Conservation (phyloP, 2,113 vertebrate species). For the Pholis gunnellus region DNA sequence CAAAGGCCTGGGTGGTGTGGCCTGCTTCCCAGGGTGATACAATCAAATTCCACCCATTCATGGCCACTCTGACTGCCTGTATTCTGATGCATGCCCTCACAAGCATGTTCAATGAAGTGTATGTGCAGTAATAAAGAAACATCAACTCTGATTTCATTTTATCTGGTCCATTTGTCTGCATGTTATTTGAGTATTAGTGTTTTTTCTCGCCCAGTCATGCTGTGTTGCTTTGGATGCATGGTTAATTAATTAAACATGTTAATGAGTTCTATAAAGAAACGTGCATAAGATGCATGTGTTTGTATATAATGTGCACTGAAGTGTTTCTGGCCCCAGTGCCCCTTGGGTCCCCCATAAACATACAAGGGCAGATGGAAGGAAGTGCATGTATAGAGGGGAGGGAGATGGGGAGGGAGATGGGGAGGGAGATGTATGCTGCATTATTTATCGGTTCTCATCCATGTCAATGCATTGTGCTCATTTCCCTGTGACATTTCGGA, state of each 20-base stretch:
- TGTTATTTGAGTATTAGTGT: not conserved
- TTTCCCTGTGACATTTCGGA: conserved; percentile 80
- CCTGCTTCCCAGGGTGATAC: conserved; percentile 59
- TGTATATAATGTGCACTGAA: conserved; percentile 23
- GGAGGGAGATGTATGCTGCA: conserved; percentile 60
- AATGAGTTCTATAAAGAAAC: conserved; percentile 3
- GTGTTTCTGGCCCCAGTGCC: conserved; percentile 19
- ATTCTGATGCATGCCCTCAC: conserved; percentile 11
- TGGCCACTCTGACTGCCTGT: not conserved
- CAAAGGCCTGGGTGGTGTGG: conserved; percentile 49
- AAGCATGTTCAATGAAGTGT: conserved; percentile 12
- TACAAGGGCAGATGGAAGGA: conserved; percentile 25
- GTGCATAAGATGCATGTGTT: not conserved
- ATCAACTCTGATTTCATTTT: not conserved
- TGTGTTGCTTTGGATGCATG: not conserved
- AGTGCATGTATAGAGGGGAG: not conserved
- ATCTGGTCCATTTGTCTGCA: not conserved
- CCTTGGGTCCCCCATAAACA: conserved; percentile 43
- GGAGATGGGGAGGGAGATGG: conserved; percentile 8
- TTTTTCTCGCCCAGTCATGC: not conserved
- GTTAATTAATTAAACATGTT: not conserved
- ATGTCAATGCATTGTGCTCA: conserved; percentile 69
- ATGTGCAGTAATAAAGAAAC: not conserved
- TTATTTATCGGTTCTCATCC: conserved; percentile 80
- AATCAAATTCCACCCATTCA: conserved; percentile 65